phyloP scores from a whole-genome alignment of 2,113 vertebrate species.

The Grus americana region DNA sequence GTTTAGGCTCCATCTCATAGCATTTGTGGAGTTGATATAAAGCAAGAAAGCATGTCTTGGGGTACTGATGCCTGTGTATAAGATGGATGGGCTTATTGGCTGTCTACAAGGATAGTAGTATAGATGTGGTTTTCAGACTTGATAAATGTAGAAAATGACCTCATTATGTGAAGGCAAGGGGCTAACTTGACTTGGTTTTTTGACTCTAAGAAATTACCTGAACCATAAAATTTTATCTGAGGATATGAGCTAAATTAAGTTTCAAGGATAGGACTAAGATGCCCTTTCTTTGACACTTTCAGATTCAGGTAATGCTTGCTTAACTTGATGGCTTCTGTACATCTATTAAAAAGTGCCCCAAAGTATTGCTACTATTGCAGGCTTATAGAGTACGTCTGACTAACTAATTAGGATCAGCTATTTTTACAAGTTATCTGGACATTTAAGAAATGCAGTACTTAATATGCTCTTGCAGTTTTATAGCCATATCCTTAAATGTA shows the following conservation, averaged over 20 bases:
- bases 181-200: neutral
- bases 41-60: neutral
- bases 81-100: neutral
- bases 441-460: neutral
- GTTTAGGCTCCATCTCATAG: neutral
- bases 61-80: neutral
- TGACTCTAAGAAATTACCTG: neutral
- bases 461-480: neutral
- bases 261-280: neutral
- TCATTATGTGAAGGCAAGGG: neutral
- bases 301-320: neutral
- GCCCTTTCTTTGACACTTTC: neutral
- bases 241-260: neutral
- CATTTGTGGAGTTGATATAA: neutral
- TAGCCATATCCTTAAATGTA: neutral
- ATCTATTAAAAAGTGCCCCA: neutral
- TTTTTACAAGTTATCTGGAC: neutral
- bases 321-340: neutral
- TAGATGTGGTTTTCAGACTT: neutral
- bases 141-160: neutral
- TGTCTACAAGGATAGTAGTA: neutral
- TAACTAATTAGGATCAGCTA: neutral
- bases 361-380: neutral
- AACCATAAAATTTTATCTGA: neutral
- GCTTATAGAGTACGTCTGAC: neutral